Conservation (phyloP, 2,797 vertebrate species). For the Onychomys arenicola region DNA sequence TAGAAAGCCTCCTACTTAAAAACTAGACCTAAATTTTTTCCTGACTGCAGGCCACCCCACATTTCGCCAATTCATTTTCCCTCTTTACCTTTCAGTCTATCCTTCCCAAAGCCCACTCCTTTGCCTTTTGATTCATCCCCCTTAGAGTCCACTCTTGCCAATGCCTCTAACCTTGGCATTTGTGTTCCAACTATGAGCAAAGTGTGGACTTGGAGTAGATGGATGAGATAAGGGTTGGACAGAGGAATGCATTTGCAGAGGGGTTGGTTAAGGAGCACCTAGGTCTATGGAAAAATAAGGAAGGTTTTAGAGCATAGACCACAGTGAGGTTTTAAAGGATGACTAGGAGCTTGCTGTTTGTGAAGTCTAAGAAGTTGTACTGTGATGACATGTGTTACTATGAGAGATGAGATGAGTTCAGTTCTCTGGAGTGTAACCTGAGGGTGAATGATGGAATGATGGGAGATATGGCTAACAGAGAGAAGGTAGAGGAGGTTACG, state of each 20-base stretch:
- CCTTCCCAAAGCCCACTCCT: neutral
- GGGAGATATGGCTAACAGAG: neutral
- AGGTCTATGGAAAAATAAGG: neutral
- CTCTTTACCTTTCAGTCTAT: neutral
- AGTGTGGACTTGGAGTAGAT: neutral
- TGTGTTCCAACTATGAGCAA: neutral
- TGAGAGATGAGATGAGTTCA: neutral
- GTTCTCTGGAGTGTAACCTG: neutral
- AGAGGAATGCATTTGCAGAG: neutral
- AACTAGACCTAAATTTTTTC: neutral
- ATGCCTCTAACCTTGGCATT: neutral
- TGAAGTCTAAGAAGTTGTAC: neutral
- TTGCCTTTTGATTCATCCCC: neutral
- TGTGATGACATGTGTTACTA: neutral
- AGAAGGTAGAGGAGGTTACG: neutral
- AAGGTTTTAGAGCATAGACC: neutral
- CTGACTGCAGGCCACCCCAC: neutral
- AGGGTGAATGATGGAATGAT: neutral
- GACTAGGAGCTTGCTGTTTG: constrained; percentile 9
- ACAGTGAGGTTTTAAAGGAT: constrained; percentile 22
- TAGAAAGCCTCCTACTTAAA: neutral
- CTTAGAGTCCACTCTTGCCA: neutral
- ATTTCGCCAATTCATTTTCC: neutral
- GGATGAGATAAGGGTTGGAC: neutral
- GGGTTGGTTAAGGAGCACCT: neutral